Conservation (phyloP, 1,140 invertebrate species). For the Drosophila santomea region DNA sequence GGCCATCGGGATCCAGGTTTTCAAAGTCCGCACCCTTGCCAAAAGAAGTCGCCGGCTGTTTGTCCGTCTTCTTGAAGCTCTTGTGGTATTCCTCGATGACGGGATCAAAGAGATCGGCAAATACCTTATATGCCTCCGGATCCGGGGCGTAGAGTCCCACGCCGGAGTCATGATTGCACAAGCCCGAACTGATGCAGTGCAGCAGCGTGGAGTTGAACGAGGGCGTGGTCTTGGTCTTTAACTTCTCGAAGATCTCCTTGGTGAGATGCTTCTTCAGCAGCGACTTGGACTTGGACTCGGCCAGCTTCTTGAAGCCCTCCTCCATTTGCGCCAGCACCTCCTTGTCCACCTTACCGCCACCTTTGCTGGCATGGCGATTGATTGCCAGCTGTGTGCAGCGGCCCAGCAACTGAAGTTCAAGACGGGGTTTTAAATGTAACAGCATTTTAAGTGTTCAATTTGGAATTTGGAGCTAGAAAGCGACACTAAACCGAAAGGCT, state of each 20-base stretch:
- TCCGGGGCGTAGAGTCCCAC: slow-evolving; percentile 98
- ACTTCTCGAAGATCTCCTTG: slow-evolving; percentile 93
- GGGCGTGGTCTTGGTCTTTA: slow-evolving; percentile 93
- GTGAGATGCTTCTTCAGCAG: slow-evolving; percentile 96
- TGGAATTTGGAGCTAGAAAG: background rate
- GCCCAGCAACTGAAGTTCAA: background rate
- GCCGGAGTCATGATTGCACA: slow-evolving; percentile 94
- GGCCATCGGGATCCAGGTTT: slow-evolving; percentile 94
- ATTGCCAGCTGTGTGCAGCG: no score
- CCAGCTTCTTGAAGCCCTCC: slow-evolving; percentile 93
- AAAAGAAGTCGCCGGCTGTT: slow-evolving; percentile 95
- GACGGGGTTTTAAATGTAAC: slow-evolving; percentile 4
- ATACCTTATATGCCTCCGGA: slow-evolving; percentile 95
- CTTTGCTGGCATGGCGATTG: background rate
- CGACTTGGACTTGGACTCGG: slow-evolving; percentile 94
- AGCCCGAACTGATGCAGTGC: slow-evolving; percentile 95
- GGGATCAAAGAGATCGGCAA: slow-evolving; percentile 96
- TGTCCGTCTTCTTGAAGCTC: slow-evolving; percentile 95
- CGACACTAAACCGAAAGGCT: slow-evolving; percentile 1
- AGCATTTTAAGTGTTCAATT: slow-evolving; percentile 7
- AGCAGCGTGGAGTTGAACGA: slow-evolving; percentile 93
- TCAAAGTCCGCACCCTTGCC: slow-evolving; percentile 94
- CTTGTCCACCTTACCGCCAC: slow-evolving; percentile 68
- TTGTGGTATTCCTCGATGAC: slow-evolving; percentile 98
- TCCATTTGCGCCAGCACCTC: slow-evolving; percentile 93